Evolutionary conservation across 2,888 invertebrate species (phyloP).

Genomic region (Tachina lurida): DNA sequence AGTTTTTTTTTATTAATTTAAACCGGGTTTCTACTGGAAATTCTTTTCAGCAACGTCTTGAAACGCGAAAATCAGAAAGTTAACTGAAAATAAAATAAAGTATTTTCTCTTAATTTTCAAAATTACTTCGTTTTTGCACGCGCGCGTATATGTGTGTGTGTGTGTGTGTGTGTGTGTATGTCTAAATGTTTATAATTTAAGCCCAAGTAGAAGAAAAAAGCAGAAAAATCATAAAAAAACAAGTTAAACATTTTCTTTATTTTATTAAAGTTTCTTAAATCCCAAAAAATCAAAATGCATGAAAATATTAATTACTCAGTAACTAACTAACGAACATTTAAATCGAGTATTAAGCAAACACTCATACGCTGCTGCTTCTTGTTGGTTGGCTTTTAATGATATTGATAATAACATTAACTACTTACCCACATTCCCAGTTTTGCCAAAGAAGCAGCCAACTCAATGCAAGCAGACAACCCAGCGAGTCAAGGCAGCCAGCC

Average conservation of each 20-base stretch:
- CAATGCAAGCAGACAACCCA: not conserved
- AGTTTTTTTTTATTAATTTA: conserved; percentile 18
- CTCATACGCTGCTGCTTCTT: not conserved
- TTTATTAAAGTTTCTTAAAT: conserved; percentile 74
- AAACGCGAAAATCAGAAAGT: conserved; percentile 82
- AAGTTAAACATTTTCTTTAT: conserved; percentile 64
- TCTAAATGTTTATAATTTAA: conserved; percentile 26
- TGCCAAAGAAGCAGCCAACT: conserved; percentile 33
- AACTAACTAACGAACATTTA: conserved; percentile 65
- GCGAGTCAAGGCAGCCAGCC: conserved; percentile 21
- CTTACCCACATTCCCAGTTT: conserved; percentile 70
- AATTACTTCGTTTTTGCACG: conserved; percentile 2
- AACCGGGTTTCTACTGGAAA: conserved; percentile 56
- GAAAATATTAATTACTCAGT: conserved; percentile 80
- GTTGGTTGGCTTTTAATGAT: conserved; percentile 20
- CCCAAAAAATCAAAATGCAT: conserved; percentile 82
- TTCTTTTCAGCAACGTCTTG: conserved; percentile 77
- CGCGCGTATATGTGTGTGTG: no score
- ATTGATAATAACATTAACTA: conserved; percentile 65
- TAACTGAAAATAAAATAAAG: conserved; percentile 77
- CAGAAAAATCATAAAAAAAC: conserved; percentile 31
- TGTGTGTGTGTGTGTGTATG: conserved; percentile 6
- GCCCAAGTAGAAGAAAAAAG: conserved; percentile 17
- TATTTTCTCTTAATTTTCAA: conserved; percentile 56
- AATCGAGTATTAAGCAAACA: conserved; percentile 46